These are phyloP conservation scores for Thomomys bottae DNA, from an alignment of 2,113 vertebrate species.

Conservation along the genomic window DNA sequence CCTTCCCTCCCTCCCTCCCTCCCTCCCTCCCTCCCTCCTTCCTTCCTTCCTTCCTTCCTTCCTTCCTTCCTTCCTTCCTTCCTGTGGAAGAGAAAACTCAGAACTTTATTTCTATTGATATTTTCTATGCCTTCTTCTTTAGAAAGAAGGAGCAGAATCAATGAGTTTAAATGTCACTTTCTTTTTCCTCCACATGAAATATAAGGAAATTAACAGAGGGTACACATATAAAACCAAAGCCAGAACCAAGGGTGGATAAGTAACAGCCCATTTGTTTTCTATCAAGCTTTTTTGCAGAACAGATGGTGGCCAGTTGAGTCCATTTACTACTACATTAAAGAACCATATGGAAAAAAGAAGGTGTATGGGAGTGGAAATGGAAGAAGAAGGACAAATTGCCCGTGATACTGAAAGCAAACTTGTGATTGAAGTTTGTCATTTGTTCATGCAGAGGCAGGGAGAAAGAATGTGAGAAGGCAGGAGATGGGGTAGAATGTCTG, in stretches of 20 bases:
- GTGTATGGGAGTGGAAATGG: background rate
- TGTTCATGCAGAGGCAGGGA: background rate
- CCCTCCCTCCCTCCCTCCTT: background rate
- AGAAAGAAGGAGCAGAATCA: background rate
- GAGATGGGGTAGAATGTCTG: background rate
- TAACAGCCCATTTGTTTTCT: background rate
- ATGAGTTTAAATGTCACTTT: background rate
- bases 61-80: background rate
- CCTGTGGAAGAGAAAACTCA: background rate
- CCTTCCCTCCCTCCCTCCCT: background rate
- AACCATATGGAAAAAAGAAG: background rate
- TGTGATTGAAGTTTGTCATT: background rate
- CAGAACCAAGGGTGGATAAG: background rate
- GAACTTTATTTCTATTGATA: background rate
- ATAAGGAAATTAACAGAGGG: conserved; percentile 24
- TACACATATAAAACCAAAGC: background rate
- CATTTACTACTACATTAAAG: background rate
- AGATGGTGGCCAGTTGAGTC: background rate
- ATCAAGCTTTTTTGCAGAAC: background rate
- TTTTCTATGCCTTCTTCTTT: background rate
- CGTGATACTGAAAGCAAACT: background rate
- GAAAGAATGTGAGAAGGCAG: background rate
- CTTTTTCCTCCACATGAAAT: background rate
- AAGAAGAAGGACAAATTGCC: background rate
- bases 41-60: background rate